Evolutionary conservation across 2,113 vertebrate species (phyloP), one percentile per base, ranked within the genome.

Genomic region (Psophia crepitans): DNA sequence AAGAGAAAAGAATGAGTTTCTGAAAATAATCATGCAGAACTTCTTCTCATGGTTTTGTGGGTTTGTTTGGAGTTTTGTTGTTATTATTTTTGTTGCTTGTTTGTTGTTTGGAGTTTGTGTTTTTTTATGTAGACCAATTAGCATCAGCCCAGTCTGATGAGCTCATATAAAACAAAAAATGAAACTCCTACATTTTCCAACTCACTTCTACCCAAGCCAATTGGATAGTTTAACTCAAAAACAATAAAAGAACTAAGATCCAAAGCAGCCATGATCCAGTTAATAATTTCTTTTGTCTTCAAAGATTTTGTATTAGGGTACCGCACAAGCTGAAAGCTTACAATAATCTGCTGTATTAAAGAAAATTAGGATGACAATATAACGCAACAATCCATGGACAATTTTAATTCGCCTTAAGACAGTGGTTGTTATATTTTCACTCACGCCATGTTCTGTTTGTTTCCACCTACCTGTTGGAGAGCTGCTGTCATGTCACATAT

Each of bases 361-460:
- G 19, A 49, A 84, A 71, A 63, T 14, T 17, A 46, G 5, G 9
- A 35, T 66, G 20, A 43, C 11, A 82, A 24, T n/a, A 56, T 37
- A 78, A 79, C 21, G 9, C 9, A 79, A 32, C 3, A 35, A 33
- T 56, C 15, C 23, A 20, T 41, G 8, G 32, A 54, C 1, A 23
- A 32, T 48, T 35, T 30, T 6, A 15, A 1, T 22, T 58, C 35
- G 64, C 80, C 5, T 64, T 89, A 57, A 57, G 4, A 13, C 14
- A 74, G 8, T 3, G 3, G 7, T 24, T 70, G 22, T 58, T 61
- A 18, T 3, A 24, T 6, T 85, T 71, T 77, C 81, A 18, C 32
- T 60, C 1, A 0, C 17, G 7, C 1, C 9, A 11, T 35, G 2
- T 66, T 74, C 19, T 48, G 5, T 53, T 61, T 65, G 33, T 48